Evolutionary conservation across 2,797 vertebrate species (phyloP).

Genomic region (Sandelia bainsii): DNA sequence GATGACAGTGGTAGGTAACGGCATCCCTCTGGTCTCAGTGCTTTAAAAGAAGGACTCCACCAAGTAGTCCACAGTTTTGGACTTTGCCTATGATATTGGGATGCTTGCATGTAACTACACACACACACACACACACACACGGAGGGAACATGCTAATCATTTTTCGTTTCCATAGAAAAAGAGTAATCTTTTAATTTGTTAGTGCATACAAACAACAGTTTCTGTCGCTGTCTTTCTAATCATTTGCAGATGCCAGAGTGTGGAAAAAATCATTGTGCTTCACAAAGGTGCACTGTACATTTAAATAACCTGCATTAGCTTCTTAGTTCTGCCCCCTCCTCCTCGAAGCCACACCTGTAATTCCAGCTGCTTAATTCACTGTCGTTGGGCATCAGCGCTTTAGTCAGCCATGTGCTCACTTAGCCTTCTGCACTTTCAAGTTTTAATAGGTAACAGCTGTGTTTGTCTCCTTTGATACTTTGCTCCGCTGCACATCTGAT

Average conservation of each 20-base stretch:
- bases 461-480: not conserved
- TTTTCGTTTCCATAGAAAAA: not conserved
- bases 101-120: not conserved
- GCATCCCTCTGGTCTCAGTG: not conserved
- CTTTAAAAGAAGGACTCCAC: not conserved
- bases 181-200: not conserved
- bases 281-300: conserved; percentile 88
- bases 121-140: not conserved
- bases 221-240: conserved; percentile 82
- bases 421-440: conserved; percentile 8
- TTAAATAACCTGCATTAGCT: conserved; percentile 15
- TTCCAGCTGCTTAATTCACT: conserved; percentile 21
- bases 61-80: not conserved
- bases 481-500: not conserved
- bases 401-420: conserved; percentile 8
- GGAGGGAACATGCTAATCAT: not conserved
- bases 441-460: not conserved
- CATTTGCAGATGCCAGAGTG: conserved; percentile 89
- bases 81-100: not conserved
- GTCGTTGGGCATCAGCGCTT: not conserved
- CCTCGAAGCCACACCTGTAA: conserved; percentile 6
- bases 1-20: conserved; percentile 90
- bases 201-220: not conserved
- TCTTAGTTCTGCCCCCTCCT: conserved; percentile 23
- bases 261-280: conserved; percentile 89